Conservation (phyloP, 2,113 vertebrate genomes). For the Bufo bufo region DNA sequence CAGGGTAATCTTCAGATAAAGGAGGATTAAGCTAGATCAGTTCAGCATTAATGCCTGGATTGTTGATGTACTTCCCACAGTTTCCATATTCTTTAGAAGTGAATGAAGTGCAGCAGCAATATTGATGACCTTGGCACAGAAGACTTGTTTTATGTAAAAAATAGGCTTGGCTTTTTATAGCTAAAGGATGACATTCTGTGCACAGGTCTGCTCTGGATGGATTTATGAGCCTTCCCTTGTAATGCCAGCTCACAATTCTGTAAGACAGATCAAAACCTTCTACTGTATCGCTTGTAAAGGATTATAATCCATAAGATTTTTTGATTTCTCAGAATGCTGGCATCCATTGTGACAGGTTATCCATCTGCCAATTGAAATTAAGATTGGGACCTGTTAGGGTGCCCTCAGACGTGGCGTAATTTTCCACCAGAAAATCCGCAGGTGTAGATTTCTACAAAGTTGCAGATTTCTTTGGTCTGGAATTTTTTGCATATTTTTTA, state of each 20-base stretch:
- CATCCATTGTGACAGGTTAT: neutral
- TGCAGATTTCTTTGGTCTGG: too few relatives aligned
- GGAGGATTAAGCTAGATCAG: conserved; percentile 4
- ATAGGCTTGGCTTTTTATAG: neutral
- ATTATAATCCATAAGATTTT: neutral
- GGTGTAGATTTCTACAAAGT: too few relatives aligned
- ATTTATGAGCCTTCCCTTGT: neutral
- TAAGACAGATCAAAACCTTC: neutral
- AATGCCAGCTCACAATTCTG: neutral
- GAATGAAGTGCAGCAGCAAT: neutral
- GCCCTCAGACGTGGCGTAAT: neutral
- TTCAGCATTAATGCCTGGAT: neutral
- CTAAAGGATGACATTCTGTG: neutral
- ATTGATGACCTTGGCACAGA: conserved; percentile 19
- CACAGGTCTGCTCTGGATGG: neutral
- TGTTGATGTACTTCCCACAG: conserved; percentile 28
- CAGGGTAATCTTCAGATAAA: conserved; percentile 34
- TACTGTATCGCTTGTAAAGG: neutral
- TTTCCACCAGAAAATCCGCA: too few relatives aligned
- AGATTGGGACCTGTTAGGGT: neutral
- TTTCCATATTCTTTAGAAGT: conserved; percentile 18
- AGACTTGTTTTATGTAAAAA: neutral
- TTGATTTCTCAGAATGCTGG: neutral
- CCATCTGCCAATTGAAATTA: neutral
- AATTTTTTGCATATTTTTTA: too few relatives aligned